Base-by-base conservation (phyloP, 2,888 invertebrate genomes). In the Lumbricus terrestris region DNA sequence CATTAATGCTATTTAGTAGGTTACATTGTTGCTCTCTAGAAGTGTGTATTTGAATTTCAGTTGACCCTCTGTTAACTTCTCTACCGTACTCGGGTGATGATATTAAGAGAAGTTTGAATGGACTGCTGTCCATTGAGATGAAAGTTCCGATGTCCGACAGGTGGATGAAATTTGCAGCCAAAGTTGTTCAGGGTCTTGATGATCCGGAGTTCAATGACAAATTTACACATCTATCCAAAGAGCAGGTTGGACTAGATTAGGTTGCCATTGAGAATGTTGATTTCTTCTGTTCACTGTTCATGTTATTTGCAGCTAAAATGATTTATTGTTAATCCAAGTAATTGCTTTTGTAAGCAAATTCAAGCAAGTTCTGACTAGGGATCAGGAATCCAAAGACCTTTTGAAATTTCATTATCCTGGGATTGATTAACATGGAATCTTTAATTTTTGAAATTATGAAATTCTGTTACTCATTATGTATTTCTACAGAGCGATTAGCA, bases 11-110 rank as follows among this genome's bases (percentile, higher is more conserved):
- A 54, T 2, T 11, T 42, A 42, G 42, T 54, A 54, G 23, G 23
- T 54, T 54, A 54, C 54, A 54, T 54, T n/a, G 54, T 29, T 54
- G 29, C 6, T 54, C 54, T 54, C 11, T 23, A 54, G 13, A 69
- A 69, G 69, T n/a, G 69, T n/a, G 69, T n/a, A 69, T 69, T 69
- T 69, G 69, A 69, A 69, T 69, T 69, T 69, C 69, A 69, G 69
- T 69, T 11, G n/a, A 69, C n/a, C 69, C 69, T 69, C 1, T 69
- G 29, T 69, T 69, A 69, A 69, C 69, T 69, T 69, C 69, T 69
- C 13, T 69, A 69, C 69, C 69, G 8, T 69, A 69, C n/a, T 29
- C 69, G 1, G 13, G 69, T 69, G 69, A 69, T 1, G 69, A 69
- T 69, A 69, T 69, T 69, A 29, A n/a, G 69, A 69, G n/a, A 69